Percentiles rank a stretch among this genome's conserved stretches.
phyloP scores from a whole-genome alignment of 2,113 vertebrate genomes.

The Melanerpes aurifrons region DNA sequence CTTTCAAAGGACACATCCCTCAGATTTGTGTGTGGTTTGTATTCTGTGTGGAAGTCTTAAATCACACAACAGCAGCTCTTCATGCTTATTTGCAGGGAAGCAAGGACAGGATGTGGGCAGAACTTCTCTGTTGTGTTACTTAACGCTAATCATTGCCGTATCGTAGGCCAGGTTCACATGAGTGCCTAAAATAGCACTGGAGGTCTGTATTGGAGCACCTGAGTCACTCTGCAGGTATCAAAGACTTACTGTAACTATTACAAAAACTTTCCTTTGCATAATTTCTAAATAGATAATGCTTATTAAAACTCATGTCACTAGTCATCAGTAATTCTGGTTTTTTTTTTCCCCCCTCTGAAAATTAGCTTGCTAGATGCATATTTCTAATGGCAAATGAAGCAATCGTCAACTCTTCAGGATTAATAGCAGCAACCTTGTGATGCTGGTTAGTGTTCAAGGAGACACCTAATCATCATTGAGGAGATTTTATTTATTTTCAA shows the following conservation, averaged over 20 bases:
- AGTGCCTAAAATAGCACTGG: neutral
- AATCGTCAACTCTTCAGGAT: neutral
- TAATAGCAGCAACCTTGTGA: neutral
- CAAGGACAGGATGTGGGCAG: slow-evolving; percentile 8
- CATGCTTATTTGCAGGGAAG: neutral
- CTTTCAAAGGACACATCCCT: neutral
- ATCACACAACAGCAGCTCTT: neutral
- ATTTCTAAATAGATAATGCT: neutral
- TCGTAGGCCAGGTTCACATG: neutral
- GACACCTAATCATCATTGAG: neutral
- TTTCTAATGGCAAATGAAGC: neutral
- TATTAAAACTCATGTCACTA: neutral
- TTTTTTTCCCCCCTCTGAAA: neutral
- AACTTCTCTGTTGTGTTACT: neutral
- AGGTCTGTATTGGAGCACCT: neutral
- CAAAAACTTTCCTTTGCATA: neutral
- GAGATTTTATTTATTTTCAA: neutral
- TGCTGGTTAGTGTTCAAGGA: neutral
- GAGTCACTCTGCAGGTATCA: neutral
- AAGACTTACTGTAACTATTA: neutral
- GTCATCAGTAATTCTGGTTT: neutral
- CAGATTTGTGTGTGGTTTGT: accelerated
- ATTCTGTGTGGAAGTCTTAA: neutral
- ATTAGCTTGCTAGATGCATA: neutral
- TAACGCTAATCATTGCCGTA: neutral